Evolutionary conservation across 2,113 vertebrate species (phyloP).

Genomic region (Nothoprocta pentlandii): DNA sequence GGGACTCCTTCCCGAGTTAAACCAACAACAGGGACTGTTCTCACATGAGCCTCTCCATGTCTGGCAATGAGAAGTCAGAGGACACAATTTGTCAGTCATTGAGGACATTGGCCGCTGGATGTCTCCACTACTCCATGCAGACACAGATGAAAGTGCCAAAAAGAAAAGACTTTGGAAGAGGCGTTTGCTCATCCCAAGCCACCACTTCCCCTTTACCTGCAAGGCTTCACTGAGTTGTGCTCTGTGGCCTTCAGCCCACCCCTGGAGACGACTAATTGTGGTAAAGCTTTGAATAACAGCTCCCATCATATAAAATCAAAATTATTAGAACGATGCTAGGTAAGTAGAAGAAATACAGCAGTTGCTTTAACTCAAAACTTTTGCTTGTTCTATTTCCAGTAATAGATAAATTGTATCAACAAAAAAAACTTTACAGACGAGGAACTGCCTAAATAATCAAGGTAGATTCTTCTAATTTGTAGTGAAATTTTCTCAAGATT

Average conservation of each 20-base stretch:
- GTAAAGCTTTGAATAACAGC: not conserved
- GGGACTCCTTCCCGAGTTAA: not conserved
- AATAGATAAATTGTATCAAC: not conserved
- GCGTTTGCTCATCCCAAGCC: not conserved
- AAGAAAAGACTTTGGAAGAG: not conserved
- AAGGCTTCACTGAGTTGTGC: not conserved
- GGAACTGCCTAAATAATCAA: not conserved
- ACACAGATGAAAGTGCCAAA: not conserved
- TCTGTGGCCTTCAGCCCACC: not conserved
- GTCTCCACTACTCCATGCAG: slow-evolving; percentile 28
- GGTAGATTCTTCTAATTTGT: not conserved
- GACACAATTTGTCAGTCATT: not conserved
- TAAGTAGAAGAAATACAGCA: not conserved
- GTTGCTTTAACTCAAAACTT: not conserved
- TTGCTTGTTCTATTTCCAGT: not conserved
- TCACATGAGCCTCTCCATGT: not conserved
- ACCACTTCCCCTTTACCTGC: not conserved
- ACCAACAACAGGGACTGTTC: not conserved
- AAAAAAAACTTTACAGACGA: not conserved
- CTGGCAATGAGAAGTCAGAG: not conserved
- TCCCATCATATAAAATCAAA: not conserved
- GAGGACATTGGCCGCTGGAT: slow-evolving; percentile 47
- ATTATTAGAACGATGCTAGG: not conserved
- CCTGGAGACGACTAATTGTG: not conserved
- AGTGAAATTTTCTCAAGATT: not conserved